phyloP scores from a whole-genome alignment of 2,797 vertebrate species.

The Xenops minutus region DNA sequence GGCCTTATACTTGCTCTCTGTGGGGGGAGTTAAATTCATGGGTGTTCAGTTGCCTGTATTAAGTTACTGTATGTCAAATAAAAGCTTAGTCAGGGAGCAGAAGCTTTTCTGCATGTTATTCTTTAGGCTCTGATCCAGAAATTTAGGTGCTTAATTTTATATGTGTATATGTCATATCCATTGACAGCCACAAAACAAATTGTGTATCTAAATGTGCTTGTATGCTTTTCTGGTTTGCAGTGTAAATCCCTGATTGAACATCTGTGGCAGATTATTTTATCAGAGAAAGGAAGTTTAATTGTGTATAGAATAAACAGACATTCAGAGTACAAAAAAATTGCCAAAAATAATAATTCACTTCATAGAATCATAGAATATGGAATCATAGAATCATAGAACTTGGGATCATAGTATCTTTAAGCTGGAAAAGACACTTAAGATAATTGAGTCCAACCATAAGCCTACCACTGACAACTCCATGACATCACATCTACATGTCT shows the following conservation, averaged over 20 bases:
- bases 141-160: background rate
- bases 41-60: background rate
- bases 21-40: background rate
- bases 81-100: background rate
- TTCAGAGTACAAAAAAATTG: background rate
- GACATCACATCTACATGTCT: fast-evolving
- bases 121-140: background rate
- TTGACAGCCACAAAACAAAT: background rate
- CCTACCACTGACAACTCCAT: background rate
- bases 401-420: background rate
- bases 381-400: background rate
- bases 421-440: background rate
- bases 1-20: background rate
- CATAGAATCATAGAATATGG: background rate
- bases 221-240: background rate
- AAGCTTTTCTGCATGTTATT: background rate
- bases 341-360: background rate
- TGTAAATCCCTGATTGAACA: background rate
- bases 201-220: background rate
- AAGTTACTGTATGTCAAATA: background rate
- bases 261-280: background rate
- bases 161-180: background rate
- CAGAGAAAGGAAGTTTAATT: background rate
- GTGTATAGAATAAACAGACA: background rate
- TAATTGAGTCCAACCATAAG: background rate